Base-by-base conservation (phyloP, 2,888 invertebrate genomes). In the Nymphalis c-album region DNA sequence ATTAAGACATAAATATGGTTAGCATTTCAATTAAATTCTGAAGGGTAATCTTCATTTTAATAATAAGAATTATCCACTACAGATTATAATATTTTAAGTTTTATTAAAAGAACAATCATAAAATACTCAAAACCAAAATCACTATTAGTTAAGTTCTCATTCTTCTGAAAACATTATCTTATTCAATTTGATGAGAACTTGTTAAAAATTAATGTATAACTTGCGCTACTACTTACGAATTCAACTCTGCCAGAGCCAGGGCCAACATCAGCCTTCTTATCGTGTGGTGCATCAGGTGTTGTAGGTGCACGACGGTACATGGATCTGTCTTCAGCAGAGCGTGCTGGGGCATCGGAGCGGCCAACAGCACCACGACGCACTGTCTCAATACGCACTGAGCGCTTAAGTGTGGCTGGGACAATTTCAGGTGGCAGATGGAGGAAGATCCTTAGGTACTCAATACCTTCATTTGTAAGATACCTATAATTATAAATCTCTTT, bases 361-460 rank as follows among this genome's bases (percentile, higher is more conserved):
- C 91, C 90, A 20, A 94, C 93, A 5, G 94, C 93, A 71, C 97
- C 94, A 63, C 97, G 96, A 68, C 98, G 94, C 46, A 96, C 95
- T 3, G 97, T 95, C 87, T 98, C 98, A 5, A 97, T 94, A 75
- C 98, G 94, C 13, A 95, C 95, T 77, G 97, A 98, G 74, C 98
- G 95, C 93, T 98, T 99, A 75, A 99, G 94, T 1, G 99, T 99
- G 2, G 98, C 96, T 50, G 99, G 99, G 47, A 99, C 99, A 90
- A 99, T 99, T 94, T 99, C 99, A 73, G 98, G 96, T 10, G 99
- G 99, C 82, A 99, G 94, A 85, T 99, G 98, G 74, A 99, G 94
- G 92, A 97, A 99, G 83, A 96, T 96, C 75, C 99, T 94, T 75
- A 99, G 93, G 89, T 98, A 99, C 86, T 98, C 97, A 86, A 99